phyloP scores from a whole-genome alignment of 2,797 vertebrate species.

The Synaphobranchus kaupii region DNA sequence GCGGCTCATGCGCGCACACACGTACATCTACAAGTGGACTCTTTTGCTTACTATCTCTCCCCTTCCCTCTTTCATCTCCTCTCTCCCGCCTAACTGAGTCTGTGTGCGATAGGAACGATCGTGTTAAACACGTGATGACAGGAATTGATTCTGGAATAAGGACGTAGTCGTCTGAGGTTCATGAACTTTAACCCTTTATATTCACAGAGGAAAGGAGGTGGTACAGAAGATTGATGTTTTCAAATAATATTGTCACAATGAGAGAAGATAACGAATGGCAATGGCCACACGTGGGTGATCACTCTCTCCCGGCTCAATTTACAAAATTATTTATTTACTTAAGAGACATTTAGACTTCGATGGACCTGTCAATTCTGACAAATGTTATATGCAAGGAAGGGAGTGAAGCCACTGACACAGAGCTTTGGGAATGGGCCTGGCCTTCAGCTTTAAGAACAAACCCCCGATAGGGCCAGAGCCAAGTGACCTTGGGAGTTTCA shows the following conservation, averaged over 20 bases:
- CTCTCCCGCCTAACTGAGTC: constrained; percentile 60
- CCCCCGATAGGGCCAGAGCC: constrained; percentile 35
- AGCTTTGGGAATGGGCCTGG: not conserved
- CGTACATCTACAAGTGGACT: not conserved
- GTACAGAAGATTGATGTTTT: not conserved
- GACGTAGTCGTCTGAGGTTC: constrained; percentile 42
- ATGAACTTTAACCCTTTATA: constrained; percentile 28
- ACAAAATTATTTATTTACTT: not conserved
- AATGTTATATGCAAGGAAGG: too few species aligned
- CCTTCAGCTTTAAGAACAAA: constrained; percentile 11
- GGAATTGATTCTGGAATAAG: constrained; percentile 1
- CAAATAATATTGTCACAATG: not conserved
- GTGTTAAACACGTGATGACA: constrained; percentile 18
- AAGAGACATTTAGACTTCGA: not conserved
- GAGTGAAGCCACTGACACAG: not conserved
- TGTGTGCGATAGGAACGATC: constrained; percentile 37
- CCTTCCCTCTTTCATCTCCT: constrained; percentile 46
- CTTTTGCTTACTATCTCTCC: constrained; percentile 23
- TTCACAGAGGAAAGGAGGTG: not conserved
- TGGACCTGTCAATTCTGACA: too few species aligned
- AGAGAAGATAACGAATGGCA: not conserved
- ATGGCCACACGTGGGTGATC: not conserved
- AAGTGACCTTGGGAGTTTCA: constrained; percentile 61
- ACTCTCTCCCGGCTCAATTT: not conserved
- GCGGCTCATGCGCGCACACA: not conserved